These are phyloP conservation scores for Metridium senile DNA, from an alignment of 92 coral and sea anemone genomes.

Conservation along the genomic window DNA sequence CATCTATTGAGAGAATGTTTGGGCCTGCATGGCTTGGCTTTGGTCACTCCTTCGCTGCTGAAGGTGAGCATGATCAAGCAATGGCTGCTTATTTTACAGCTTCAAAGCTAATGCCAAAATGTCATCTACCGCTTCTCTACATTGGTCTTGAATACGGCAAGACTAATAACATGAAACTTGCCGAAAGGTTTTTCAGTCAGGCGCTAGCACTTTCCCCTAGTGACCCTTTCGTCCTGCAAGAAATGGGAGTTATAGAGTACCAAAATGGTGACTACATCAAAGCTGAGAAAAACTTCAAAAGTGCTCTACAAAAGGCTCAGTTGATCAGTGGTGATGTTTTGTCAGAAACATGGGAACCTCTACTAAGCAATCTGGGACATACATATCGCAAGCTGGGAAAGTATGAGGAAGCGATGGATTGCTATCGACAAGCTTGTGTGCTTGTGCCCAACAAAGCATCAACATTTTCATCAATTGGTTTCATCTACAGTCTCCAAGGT, in stretches of 20 bases:
- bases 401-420: constrained; percentile 85
- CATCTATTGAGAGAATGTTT: constrained; percentile 82
- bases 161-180: constrained; percentile 91
- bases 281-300: constrained; percentile 91
- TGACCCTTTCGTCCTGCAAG: constrained; percentile 96
- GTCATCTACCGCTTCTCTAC: constrained; percentile 90
- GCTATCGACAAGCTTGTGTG: constrained; percentile 91
- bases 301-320: constrained; percentile 90
- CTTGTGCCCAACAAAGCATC: constrained; percentile 90
- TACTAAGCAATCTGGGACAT: constrained; percentile 94
- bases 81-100: constrained; percentile 99
- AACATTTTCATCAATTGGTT: constrained; percentile 94
- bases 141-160: constrained; percentile 96
- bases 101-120: constrained; percentile 93
- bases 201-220: constrained; percentile 87
- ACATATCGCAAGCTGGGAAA: constrained; percentile 87
- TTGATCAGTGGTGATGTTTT: constrained; percentile 76
- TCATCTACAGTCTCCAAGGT: constrained; percentile 89
- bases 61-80: constrained; percentile 99
- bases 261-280: constrained; percentile 80
- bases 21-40: constrained; percentile 99
- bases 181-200: constrained; percentile 87
- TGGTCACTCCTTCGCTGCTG: constrained; percentile 99
- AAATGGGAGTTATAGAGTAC: constrained; percentile 95
- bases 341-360: constrained; percentile 94